Conservation (phyloP, 2,113 vertebrate genomes). For the Podarcis raffonei region DNA sequence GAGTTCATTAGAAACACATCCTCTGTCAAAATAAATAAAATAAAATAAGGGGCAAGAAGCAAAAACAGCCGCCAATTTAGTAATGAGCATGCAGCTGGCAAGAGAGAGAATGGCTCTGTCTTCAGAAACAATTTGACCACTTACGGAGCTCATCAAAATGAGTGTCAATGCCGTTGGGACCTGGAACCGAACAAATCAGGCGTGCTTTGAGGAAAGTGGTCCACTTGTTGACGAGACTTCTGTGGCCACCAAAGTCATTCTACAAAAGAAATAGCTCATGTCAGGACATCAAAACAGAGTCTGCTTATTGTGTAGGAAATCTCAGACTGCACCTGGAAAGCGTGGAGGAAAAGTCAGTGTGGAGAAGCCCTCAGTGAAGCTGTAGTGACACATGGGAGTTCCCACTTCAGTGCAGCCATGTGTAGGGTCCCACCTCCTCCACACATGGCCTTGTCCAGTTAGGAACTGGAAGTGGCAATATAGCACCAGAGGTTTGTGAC, state of each 20-base stretch:
- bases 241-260: conserved; percentile 97
- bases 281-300: not conserved
- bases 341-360: not conserved
- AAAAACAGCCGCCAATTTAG: conserved; percentile 35
- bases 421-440: not conserved
- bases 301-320: not conserved
- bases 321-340: too few relatives aligned
- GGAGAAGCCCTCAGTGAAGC: not conserved
- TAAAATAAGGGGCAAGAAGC: not conserved
- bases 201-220: conserved; percentile 97
- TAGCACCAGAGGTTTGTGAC: not conserved
- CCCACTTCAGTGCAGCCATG: too few relatives aligned
- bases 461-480: not conserved
- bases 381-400: not conserved
- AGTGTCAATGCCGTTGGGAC: conserved; percentile 95
- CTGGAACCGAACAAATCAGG: conserved; percentile 94
- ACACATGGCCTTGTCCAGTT: not conserved
- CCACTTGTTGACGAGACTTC: conserved; percentile 98
- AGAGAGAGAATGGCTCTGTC: conserved; percentile 7
- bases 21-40: conserved; percentile 79
- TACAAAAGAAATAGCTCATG: conserved; percentile 64
- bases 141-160: conserved; percentile 98
- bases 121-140: conserved; percentile 60
- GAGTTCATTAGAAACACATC: conserved; percentile 96
- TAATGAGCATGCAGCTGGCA: not conserved